A percentile compares a stretch with the other conserved stretches of the same genome.
These are phyloP conservation scores for Pleuronectes platessa DNA, from an alignment of 2,113 vertebrate genomes.

Conservation along the genomic window DNA sequence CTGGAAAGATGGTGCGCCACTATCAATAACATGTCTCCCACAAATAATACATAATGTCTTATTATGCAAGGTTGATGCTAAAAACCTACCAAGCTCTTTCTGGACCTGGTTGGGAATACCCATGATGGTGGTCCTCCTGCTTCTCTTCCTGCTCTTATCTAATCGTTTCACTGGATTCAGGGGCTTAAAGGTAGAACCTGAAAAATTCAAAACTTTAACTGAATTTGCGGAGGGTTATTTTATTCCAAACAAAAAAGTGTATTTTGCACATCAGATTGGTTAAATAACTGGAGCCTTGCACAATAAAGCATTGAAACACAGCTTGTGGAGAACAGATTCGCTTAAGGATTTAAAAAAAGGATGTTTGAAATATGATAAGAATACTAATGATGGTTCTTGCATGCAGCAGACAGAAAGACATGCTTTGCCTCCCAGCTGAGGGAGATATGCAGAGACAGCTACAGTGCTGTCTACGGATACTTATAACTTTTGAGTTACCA, in stretches of 20 bases:
- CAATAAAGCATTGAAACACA: neutral
- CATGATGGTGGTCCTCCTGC: conserved; percentile 92
- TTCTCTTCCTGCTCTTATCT: conserved; percentile 83
- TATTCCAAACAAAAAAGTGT: neutral
- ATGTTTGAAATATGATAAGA: conserved; percentile 27
- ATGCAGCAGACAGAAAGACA: conserved; percentile 3
- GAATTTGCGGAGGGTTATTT: neutral
- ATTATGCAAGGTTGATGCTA: neutral
- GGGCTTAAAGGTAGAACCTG: conserved; percentile 96
- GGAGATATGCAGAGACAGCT: conserved; percentile 38
- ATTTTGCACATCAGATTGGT: neutral
- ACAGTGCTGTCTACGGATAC: conserved; percentile 41
- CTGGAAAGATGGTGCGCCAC: conserved; percentile 50
- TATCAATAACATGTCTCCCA: conserved; percentile 14
- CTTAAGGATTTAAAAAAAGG: neutral
- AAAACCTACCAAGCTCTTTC: conserved; percentile 90
- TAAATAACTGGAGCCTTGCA: conserved; percentile 6
- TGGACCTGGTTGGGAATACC: conserved; percentile 96
- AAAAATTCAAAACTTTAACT: neutral
- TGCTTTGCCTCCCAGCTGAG: conserved; percentile 39
- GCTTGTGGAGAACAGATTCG: neutral
- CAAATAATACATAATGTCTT: neutral
- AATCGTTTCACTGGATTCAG: conserved; percentile 87
- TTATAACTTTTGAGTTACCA: conserved; percentile 37
- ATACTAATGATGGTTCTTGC: conserved; percentile 27